Base-by-base conservation (phyloP, 2,888 invertebrate species). In the Zeuzera pyrina region DNA sequence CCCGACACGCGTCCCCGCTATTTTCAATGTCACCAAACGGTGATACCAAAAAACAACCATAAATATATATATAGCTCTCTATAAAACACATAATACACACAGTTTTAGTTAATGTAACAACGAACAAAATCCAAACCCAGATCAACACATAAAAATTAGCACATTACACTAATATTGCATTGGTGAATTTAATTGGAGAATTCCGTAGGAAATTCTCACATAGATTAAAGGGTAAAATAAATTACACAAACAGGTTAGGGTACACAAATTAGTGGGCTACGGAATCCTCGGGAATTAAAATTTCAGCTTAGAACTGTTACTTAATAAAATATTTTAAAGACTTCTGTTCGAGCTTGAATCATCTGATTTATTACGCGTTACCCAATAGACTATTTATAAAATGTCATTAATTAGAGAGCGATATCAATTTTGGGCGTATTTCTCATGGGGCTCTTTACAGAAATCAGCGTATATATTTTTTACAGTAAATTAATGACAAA, bases 91-190 rank as follows among this genome's bases (percentile, higher is more conserved):
- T 68, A 79, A 61, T 74, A 81, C 81, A 83, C 77, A 83, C 77
- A 81, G 65, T 71, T 78, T 78, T 72, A 78, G 79, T 79, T 69
- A 72, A 79, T 74, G 71, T 74, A 72, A 68, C 79, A 83, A 81
- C 76, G 77, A 81, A 79, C 77, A 81, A 78, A 79, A 78, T 69
- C 63, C 74, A 81, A 79, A 79, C 73, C 76, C 77, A 81, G 72
- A 67, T 77, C 72, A 78, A 76, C 73, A 74, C 74, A 72, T 70
- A 76, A 28, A 19, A 34, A 73, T 79, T 81, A 83, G 81, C 81
- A 81, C 81, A 81, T 66, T 74, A 79, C 76, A 79, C 79, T 83
- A 81, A 77, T 62, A 66, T 64, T 67, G 66, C 67, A 64, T 57
- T 62, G 63, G 67, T 81, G 72, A 66, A 61, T 55, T 50, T 28